phyloP scores from a whole-genome alignment of 1,140 invertebrate genomes.

The Microplitis demolitor region DNA sequence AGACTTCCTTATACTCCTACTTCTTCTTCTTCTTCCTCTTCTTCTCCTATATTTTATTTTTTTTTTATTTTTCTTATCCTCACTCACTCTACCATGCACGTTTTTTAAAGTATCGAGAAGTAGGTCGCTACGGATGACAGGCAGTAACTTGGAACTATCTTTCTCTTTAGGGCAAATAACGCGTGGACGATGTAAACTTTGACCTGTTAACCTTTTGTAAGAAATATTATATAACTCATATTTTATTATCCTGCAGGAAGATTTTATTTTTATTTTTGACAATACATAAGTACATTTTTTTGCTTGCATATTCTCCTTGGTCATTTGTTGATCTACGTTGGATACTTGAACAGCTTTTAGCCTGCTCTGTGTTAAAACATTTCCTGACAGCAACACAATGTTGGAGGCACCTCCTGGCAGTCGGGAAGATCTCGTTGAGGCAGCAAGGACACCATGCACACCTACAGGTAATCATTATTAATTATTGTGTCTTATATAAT shows the following conservation, averaged over 20 bases:
- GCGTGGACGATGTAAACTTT: slow-evolving; percentile 11
- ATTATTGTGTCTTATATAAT: not conserved
- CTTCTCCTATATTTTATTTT: not conserved
- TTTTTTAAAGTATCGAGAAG: slow-evolving; percentile 15
- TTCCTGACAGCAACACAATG: slow-evolving; percentile 46
- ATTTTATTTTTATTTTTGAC: not conserved
- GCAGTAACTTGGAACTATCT: slow-evolving; percentile 22
- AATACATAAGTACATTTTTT: not conserved
- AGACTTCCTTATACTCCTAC: not conserved
- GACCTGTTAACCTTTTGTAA: not conserved
- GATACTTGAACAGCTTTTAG: slow-evolving; percentile 43
- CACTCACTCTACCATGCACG: not conserved
- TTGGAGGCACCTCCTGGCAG: slow-evolving; percentile 55
- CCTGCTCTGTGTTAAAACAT: slow-evolving; percentile 55
- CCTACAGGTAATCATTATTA: slow-evolving; percentile 41
- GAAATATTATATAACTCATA: not conserved
- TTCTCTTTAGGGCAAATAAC: slow-evolving; percentile 12
- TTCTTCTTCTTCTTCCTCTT: not conserved
- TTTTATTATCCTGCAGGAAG: not conserved
- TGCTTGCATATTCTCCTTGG: not conserved
- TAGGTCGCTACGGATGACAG: slow-evolving; percentile 19
- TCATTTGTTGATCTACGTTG: slow-evolving; percentile 22
- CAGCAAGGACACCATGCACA: slow-evolving; percentile 52
- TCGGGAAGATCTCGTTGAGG: slow-evolving; percentile 54
- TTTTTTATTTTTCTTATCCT: not conserved